A percentile compares a stretch with the other conserved stretches of the same genome.
Conservation (phyloP, 1,140 invertebrate species). For the Heliconius melpomene region DNA sequence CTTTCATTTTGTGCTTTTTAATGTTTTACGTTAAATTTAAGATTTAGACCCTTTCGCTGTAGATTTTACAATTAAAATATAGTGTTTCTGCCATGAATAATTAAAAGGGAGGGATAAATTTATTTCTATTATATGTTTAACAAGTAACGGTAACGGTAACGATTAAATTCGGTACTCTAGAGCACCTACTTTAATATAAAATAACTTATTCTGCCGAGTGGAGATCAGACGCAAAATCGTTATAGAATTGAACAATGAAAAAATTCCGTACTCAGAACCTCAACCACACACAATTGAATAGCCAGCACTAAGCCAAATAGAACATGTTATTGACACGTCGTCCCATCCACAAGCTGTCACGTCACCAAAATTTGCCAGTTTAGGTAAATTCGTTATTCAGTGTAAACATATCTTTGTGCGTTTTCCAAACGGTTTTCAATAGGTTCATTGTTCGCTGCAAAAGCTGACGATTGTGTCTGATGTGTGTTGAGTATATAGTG, state of each 20-base stretch:
- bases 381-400: neutral
- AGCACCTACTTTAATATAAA: too few relatives aligned
- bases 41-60: neutral
- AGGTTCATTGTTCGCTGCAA: conserved; percentile 14
- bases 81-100: neutral
- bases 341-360: conserved; percentile 1
- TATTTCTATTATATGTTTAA: too few relatives aligned
- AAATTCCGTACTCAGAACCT: neutral
- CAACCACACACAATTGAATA: neutral
- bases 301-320: neutral
- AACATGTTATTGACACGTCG: neutral
- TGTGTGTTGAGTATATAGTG: neutral
- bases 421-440: conserved; percentile 16
- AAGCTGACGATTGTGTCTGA: conserved; percentile 15
- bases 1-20: neutral
- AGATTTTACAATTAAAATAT: neutral
- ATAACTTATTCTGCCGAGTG: too few relatives aligned
- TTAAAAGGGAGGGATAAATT: too few relatives aligned
- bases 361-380: neutral
- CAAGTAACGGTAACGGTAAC: too few relatives aligned
- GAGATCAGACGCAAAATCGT: too few relatives aligned
- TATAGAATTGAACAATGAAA: neutral
- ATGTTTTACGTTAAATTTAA: neutral
- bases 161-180: too few relatives aligned
- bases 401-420: conserved; percentile 7